phyloP scores from a whole-genome alignment of 2,113 vertebrate species.

The Zingel zingel region DNA sequence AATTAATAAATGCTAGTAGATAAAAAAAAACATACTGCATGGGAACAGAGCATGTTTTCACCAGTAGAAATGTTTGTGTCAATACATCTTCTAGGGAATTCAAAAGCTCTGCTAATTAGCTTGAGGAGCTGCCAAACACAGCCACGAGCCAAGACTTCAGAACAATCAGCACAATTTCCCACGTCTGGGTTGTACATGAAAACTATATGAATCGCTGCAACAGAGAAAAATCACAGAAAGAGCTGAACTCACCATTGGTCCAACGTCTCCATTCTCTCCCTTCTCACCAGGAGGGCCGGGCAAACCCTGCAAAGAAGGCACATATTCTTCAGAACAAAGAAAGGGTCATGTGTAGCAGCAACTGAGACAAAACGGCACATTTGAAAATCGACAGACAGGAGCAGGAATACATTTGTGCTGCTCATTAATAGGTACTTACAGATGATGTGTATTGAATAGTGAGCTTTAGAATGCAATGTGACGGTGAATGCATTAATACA shows the following conservation, averaged over 20 bases:
- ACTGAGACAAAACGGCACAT: conserved; percentile 24
- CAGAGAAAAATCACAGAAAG: neutral
- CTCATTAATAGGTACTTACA: conserved; percentile 53
- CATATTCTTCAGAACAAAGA: conserved; percentile 35
- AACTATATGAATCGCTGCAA: conserved; percentile 14
- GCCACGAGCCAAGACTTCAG: conserved; percentile 26
- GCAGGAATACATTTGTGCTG: conserved; percentile 36
- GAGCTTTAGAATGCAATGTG: conserved; percentile 27
- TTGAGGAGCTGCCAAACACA: conserved; percentile 38
- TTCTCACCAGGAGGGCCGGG: conserved; percentile 98
- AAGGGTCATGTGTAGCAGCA: conserved; percentile 21
- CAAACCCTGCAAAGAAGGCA: conserved; percentile 87
- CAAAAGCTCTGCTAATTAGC: conserved; percentile 21
- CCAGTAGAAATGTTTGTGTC: conserved; percentile 13
- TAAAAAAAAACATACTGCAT: neutral
- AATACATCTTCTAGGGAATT: conserved; percentile 16
- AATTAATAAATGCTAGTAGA: neutral
- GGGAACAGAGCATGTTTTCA: conserved; percentile 22
- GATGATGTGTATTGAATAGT: conserved; percentile 47
- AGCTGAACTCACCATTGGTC: conserved; percentile 91
- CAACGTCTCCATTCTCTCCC: conserved; percentile 98
- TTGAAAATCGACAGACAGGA: conserved; percentile 13
- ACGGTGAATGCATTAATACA: conserved; percentile 63
- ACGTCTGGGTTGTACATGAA: conserved; percentile 15
- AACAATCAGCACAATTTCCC: conserved; percentile 42